These are phyloP conservation scores for Musca vetustissima DNA, from an alignment of 1,140 invertebrate genomes.

Conservation along the genomic window DNA sequence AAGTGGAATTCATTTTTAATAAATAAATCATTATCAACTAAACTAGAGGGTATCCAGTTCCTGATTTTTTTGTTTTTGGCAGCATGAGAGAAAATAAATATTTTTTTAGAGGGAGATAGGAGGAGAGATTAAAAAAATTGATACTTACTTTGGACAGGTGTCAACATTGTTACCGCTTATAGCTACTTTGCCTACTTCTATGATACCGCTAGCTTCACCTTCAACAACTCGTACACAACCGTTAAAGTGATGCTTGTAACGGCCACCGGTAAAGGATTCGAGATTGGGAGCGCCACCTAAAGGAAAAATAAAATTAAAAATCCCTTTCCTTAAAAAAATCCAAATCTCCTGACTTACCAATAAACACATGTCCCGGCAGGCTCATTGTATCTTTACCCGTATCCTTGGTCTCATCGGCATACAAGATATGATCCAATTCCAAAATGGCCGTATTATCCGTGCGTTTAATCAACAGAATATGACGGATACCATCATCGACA, in stretches of 20 bases:
- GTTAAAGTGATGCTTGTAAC: constrained; percentile 72
- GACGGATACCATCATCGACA: constrained; percentile 73
- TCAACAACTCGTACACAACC: constrained; percentile 87
- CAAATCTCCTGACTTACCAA: constrained; percentile 65
- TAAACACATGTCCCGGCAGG: constrained; percentile 78
- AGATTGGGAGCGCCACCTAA: constrained; percentile 83
- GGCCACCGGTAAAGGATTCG: constrained; percentile 69
- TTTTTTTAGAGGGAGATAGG: not conserved
- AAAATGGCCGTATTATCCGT: constrained; percentile 70
- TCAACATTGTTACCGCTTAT: constrained; percentile 73
- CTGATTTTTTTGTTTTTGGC: too few species aligned
- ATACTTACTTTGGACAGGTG: constrained; percentile 73
- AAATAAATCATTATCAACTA: constrained; percentile 43
- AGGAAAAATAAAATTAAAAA: constrained; percentile 31
- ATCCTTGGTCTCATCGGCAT: constrained; percentile 67
- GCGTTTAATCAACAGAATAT: constrained; percentile 71
- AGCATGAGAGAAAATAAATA: constrained; percentile 12
- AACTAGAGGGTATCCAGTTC: constrained; percentile 44
- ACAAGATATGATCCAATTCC: constrained; percentile 66
- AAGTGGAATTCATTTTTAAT: constrained; percentile 55
- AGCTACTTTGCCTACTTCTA: constrained; percentile 69
- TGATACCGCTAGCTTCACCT: constrained; percentile 68
- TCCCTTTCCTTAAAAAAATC: not conserved
- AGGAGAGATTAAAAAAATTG: not conserved
- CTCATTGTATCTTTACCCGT: constrained; percentile 71